Conservation (phyloP, 2,797 vertebrate species). For the Pipistrellus nathusii region DNA sequence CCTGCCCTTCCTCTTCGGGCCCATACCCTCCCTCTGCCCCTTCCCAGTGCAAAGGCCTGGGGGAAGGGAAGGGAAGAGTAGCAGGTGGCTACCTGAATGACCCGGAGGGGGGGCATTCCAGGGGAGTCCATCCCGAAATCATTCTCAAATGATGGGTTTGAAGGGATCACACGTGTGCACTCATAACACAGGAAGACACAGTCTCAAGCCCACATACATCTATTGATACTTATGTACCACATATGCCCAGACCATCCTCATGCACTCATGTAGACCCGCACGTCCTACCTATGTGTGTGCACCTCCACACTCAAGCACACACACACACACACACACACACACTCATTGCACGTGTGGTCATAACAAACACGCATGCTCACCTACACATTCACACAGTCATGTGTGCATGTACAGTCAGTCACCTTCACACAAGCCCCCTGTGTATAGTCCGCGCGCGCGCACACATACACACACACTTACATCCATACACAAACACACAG, state of each 20-base stretch:
- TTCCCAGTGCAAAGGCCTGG: neutral
- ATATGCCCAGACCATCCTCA: neutral
- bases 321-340: neutral
- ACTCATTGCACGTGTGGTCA: neutral
- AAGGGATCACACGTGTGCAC: neutral
- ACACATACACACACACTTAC: neutral
- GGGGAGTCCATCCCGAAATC: neutral
- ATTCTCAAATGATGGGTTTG: constrained; percentile 29
- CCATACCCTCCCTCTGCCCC: neutral
- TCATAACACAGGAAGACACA: neutral
- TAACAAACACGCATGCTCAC: neutral
- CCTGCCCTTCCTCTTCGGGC: neutral
- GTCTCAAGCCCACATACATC: neutral
- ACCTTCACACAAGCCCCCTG: neutral
- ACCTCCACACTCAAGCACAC: neutral
- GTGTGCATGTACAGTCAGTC: neutral
- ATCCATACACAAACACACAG: neutral
- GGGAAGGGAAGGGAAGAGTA: neutral
- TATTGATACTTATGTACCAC: too few relatives aligned
- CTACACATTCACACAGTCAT: neutral
- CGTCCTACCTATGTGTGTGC: neutral
- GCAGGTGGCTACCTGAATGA: neutral
- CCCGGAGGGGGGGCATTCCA: neutral
- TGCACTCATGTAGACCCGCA: neutral
- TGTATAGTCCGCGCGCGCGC: neutral